Base-by-base conservation (phyloP, 2,113 vertebrate genomes). In the Oophaga pumilio region DNA sequence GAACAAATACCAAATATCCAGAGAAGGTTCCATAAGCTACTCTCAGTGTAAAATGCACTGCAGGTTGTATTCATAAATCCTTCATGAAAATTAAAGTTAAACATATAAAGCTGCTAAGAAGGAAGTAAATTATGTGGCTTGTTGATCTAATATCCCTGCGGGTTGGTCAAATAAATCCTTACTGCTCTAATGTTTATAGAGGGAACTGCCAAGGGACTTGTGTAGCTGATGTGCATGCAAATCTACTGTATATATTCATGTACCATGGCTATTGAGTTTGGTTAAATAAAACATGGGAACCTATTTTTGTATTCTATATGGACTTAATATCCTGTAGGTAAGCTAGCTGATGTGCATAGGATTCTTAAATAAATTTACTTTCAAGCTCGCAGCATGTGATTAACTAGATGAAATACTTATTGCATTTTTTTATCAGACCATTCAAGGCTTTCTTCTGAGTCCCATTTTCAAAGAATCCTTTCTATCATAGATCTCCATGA, bases 141-240 rank as follows among this genome's bases (percentile, higher is more conserved):
- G 82, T 73, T 84, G 49, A 84, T 84, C 82, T 84, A 84, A 84
- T 56, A 84, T 84, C n/a, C 43, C 52, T 56, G 49, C 66, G 71
- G 82, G 82, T 84, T 73, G 66, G 64, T 84, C 66, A 84, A 84
- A 84, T 84, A 84, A 71, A 84, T 84, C 66, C 66, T 84, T 73
- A 84, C 49, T 71, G 24, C 66, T 84, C 49, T 57, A 84, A 84
- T 84, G 82, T 84, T 84, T 84, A 84, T 71, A 84, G 52, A 84
- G 50, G 2, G 52, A 73, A 73, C 64, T 84, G 43, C 24, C 82
- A 28, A 53, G 82, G 82, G 66, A 84, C 66, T 56, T 84, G 50
- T 52, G n/a, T 33, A 84, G 82, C 82, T 84, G 62, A 82, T 52
- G 62, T 26, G 82, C 82, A 84, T 84, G 57, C 49, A 71, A 20